Evolutionary conservation across 1,140 invertebrate species (phyloP).

Genomic region (Cotesia vestalis): DNA sequence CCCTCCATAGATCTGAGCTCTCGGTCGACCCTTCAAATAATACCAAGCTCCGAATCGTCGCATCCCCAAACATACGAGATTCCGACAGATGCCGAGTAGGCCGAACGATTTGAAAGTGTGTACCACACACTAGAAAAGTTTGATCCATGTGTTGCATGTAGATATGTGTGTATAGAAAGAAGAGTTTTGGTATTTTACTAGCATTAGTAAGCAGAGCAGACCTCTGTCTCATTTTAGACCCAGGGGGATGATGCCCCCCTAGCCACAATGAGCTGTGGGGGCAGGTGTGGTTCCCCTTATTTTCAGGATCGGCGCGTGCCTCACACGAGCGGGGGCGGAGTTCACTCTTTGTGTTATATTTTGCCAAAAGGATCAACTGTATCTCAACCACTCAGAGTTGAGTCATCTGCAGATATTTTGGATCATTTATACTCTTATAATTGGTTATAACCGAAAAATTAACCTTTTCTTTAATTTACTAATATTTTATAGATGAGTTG

Average conservation of each 20-base stretch:
- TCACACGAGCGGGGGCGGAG: slow-evolving; percentile 66
- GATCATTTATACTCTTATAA: too few relatives aligned
- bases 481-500: too few relatives aligned
- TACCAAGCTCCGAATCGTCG: slow-evolving; percentile 34
- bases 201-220: too few relatives aligned
- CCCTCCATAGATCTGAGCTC: too few relatives aligned
- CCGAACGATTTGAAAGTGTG: slow-evolving; percentile 25
- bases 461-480: too few relatives aligned
- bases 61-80: slow-evolving; percentile 57
- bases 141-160: slow-evolving; percentile 15
- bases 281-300: slow-evolving; percentile 57
- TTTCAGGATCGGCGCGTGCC: slow-evolving; percentile 58
- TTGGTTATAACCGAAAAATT: too few relatives aligned
- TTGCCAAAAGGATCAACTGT: slow-evolving; percentile 27
- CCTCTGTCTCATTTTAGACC: slow-evolving; percentile 56
- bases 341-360: slow-evolving; percentile 48
- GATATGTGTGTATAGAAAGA: not conserved
- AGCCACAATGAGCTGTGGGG: slow-evolving; percentile 54
- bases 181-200: not conserved
- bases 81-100: slow-evolving; percentile 60
- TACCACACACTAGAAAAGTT: slow-evolving; percentile 22
- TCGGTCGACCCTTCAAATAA: slow-evolving; percentile 13
- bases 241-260: slow-evolving; percentile 43
- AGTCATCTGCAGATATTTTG: too few relatives aligned
- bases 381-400: too few relatives aligned